These are phyloP conservation scores for Strix occidentalis DNA, from an alignment of 2,797 vertebrate species.

Conservation along the genomic window DNA sequence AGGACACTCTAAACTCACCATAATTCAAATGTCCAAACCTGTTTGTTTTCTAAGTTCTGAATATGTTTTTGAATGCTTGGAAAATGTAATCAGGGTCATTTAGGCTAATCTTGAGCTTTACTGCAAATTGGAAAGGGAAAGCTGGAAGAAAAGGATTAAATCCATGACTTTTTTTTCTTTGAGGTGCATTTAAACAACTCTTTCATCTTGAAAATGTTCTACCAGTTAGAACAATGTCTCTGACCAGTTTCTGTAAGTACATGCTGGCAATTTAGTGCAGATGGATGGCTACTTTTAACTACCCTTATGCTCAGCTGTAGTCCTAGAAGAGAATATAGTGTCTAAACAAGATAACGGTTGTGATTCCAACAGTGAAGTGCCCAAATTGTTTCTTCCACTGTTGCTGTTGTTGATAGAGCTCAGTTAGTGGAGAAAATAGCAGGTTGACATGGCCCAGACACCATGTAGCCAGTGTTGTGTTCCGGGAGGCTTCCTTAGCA, in stretches of 20 bases:
- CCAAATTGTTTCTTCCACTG: not conserved
- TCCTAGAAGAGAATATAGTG: not conserved
- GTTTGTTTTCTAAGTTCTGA: not conserved
- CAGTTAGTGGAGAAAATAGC: not conserved
- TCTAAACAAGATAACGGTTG: not conserved
- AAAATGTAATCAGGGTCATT: not conserved
- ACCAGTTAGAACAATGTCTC: not conserved
- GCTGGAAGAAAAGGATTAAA: not conserved
- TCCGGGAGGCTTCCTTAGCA: not conserved
- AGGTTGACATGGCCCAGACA: not conserved
- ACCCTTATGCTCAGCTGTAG: not conserved
- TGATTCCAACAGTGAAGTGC: not conserved
- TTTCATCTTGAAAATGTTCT: not conserved
- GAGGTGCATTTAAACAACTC: not conserved
- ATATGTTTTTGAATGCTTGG: not conserved
- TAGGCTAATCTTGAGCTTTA: not conserved
- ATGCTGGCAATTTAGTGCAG: not conserved
- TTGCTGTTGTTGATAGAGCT: not conserved
- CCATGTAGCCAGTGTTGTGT: not conserved
- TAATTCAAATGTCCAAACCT: not conserved
- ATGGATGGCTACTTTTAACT: not conserved
- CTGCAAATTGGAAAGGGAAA: not conserved
- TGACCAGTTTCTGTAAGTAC: not conserved
- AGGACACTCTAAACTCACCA: not conserved
- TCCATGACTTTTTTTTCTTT: not conserved